A percentile compares a stretch with the other conserved stretches of the same genome.
These are phyloP conservation scores for Acronicta aceris DNA, from an alignment of 2,888 invertebrate genomes.

Conservation along the genomic window DNA sequence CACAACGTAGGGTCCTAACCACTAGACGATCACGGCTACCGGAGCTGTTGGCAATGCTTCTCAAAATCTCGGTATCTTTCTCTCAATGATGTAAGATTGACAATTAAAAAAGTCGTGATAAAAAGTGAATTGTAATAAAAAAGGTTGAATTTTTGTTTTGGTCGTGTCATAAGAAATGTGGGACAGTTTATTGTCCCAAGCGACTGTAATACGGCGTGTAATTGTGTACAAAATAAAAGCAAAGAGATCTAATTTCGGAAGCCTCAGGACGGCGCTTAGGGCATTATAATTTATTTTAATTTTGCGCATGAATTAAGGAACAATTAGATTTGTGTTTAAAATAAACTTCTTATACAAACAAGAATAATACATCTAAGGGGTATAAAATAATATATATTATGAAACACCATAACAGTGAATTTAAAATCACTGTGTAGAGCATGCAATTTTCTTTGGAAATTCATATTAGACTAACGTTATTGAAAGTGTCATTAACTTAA, in stretches of 20 bases:
- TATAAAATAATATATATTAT: too few species aligned
- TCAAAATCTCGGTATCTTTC: conserved; percentile 10
- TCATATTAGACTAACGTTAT: too few species aligned
- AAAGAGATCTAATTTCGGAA: conserved; percentile 11
- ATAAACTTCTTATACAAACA: too few species aligned
- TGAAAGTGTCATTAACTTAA: too few species aligned
- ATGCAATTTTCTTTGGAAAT: too few species aligned
- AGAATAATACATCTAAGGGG: too few species aligned
- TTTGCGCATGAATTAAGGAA: too few species aligned
- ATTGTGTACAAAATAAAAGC: conserved; percentile 31
- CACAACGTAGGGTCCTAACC: conserved; percentile 94
- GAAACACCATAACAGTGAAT: too few species aligned
- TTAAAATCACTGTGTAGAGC: too few species aligned
- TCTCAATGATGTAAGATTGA: conserved; percentile 6
- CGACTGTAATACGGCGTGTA: conserved; percentile 24
- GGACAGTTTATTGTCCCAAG: conserved; percentile 19
- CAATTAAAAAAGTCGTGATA: conserved; percentile 10
- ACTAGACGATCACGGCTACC: conserved; percentile 90
- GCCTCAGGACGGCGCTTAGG: background rate
- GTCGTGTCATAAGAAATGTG: conserved; percentile 24
- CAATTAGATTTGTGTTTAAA: too few species aligned
- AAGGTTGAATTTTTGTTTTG: conserved; percentile 2
- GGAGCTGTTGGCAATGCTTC: conserved; percentile 72
- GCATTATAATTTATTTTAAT: too few species aligned
- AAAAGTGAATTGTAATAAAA: conserved; percentile 4